Conservation (phyloP, 2,888 invertebrate genomes). For the Apotomis betuletana region DNA sequence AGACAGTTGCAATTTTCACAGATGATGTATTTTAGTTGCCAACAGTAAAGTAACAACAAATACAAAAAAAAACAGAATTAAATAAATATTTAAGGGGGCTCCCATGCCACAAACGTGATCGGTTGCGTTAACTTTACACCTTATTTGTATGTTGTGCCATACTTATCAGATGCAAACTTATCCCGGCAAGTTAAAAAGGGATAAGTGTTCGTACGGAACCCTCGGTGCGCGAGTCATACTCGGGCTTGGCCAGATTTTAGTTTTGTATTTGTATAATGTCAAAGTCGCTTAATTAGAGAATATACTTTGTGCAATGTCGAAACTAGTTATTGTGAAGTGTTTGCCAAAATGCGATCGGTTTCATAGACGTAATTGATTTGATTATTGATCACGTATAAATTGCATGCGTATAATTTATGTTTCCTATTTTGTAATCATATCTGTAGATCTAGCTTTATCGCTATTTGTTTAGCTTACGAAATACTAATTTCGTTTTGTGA, state of each 20-base stretch:
- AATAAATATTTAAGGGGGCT: too few species aligned
- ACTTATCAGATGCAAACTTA: too few species aligned
- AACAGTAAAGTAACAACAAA: too few species aligned
- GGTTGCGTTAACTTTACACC: too few species aligned
- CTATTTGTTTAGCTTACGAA: neutral
- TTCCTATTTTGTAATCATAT: neutral
- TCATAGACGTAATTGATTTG: neutral
- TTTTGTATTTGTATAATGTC: slow-evolving; percentile 48
- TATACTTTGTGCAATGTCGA: slow-evolving; percentile 47
- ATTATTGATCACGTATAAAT: neutral
- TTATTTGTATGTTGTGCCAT: too few species aligned
- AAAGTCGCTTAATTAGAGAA: slow-evolving; percentile 67
- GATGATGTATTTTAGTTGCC: too few species aligned
- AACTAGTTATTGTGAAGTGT: slow-evolving; percentile 16
- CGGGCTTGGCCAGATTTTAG: neutral
- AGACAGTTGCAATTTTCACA: too few species aligned
- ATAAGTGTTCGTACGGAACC: too few species aligned
- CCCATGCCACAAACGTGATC: too few species aligned
- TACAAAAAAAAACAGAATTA: too few species aligned
- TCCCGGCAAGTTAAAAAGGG: too few species aligned
- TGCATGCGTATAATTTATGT: neutral
- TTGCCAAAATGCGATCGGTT: slow-evolving; percentile 12
- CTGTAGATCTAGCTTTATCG: neutral
- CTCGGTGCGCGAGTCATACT: too few species aligned
- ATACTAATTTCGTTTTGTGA: neutral